These are phyloP conservation scores for Aplidium turbinatum DNA, from an alignment of 23 tunicate genomes.

Conservation along the genomic window DNA sequence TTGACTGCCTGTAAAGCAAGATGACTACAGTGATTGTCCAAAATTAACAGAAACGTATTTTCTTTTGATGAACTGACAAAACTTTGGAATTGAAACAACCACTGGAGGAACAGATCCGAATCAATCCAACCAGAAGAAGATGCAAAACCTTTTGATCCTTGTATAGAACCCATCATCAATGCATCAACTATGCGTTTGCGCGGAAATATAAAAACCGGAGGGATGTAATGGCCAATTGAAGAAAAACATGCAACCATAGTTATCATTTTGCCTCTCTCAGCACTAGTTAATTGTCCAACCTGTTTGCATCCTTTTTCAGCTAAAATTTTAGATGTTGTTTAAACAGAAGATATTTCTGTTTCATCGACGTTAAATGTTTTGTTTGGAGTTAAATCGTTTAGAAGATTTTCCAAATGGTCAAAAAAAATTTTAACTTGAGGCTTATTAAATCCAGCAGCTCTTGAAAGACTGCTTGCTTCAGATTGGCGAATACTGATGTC, in stretches of 20 bases:
- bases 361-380: constrained; percentile 17
- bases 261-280: constrained; percentile 13
- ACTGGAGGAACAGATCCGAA: constrained; percentile 10
- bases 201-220: constrained; percentile 21
- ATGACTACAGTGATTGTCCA: constrained; percentile 23
- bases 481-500: constrained; percentile 23
- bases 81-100: constrained; percentile 16
- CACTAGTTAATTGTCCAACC: constrained; percentile 12
- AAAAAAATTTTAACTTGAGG: not conserved
- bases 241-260: not conserved
- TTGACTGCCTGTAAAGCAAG: constrained; percentile 1
- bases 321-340: constrained; percentile 12
- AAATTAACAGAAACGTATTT: not conserved
- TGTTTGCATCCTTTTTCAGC: constrained; percentile 23
- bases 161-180: constrained; percentile 12
- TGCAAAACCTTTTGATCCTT: constrained; percentile 8
- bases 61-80: not conserved
- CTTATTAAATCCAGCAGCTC: constrained; percentile 27
- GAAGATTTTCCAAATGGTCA: not conserved
- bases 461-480: constrained; percentile 17
- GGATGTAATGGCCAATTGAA: constrained; percentile 14
- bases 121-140: constrained; percentile 25
- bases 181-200: constrained; percentile 7
- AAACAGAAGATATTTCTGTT: constrained; percentile 20
- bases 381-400: constrained; percentile 3